phyloP scores from a whole-genome alignment of 2,888 invertebrate genomes.

The Tetranychus truncatus region DNA sequence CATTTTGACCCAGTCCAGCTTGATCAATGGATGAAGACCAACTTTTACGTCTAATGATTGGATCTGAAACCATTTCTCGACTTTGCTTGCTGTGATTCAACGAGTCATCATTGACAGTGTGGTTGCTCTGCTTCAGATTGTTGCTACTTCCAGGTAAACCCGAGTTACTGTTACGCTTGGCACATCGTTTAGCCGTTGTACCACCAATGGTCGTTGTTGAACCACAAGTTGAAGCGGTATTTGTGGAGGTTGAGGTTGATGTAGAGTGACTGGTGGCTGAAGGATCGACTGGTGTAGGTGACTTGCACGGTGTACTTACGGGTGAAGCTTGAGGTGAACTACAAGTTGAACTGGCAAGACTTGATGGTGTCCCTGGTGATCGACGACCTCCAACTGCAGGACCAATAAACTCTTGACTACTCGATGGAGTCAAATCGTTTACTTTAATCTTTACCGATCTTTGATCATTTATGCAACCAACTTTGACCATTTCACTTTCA shows the following conservation, averaged over 20 bases:
- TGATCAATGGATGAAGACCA: neutral
- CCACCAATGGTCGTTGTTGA: neutral
- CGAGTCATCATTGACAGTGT: neutral
- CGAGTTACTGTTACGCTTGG: neutral
- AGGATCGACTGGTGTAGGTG: conserved; percentile 16
- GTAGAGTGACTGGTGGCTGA: conserved; percentile 15
- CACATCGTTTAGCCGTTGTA: conserved; percentile 6
- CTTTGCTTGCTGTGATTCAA: neutral
- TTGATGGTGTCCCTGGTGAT: neutral
- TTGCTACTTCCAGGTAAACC: neutral
- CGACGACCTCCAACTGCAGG: conserved; percentile 12
- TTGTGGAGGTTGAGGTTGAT: neutral
- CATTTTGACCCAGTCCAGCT: neutral
- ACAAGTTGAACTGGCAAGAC: neutral
- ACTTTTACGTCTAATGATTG: conserved; percentile 4
- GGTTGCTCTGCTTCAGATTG: neutral
- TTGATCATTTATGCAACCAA: neutral
- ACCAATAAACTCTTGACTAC: conserved; percentile 24
- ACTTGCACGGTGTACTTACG: neutral
- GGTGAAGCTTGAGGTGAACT: neutral
- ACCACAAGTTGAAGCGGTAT: neutral
- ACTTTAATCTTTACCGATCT: conserved; percentile 24
- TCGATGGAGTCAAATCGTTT: conserved; percentile 26
- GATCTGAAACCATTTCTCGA: neutral
- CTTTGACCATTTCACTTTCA: too few relatives aligned